phyloP scores from a whole-genome alignment of 2,888 invertebrate genomes.

The Oegoconia quadripuncta region DNA sequence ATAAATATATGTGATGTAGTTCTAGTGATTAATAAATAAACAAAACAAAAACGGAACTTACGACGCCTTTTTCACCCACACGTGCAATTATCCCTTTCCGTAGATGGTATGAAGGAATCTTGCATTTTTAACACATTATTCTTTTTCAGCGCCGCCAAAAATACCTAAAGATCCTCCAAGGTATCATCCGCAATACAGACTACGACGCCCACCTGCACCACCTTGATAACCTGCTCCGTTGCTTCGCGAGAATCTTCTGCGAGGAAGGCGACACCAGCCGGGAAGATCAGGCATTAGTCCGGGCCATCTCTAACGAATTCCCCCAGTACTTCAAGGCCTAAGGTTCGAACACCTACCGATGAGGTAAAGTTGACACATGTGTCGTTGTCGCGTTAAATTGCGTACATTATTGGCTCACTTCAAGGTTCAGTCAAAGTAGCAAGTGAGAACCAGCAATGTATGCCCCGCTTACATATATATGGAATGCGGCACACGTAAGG shows the following conservation, averaged over 20 bases:
- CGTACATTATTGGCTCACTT: not conserved
- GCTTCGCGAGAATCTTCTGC: conserved; percentile 92
- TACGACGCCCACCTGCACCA: conserved; percentile 90
- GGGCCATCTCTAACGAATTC: conserved; percentile 91
- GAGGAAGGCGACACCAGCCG: conserved; percentile 88
- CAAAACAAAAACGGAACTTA: too few relatives aligned
- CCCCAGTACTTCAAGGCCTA: conserved; percentile 86
- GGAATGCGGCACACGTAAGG: too few relatives aligned
- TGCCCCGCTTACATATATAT: too few relatives aligned
- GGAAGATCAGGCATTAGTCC: conserved; percentile 87
- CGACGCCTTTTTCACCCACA: too few relatives aligned
- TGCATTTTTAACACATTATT: too few relatives aligned
- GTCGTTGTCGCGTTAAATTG: not conserved
- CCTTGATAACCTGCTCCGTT: conserved; percentile 88
- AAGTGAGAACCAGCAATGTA: too few relatives aligned
- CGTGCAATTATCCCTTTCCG: too few relatives aligned
- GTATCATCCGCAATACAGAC: conserved; percentile 89
- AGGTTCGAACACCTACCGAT: conserved; percentile 17
- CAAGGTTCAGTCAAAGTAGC: too few relatives aligned
- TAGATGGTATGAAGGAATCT: too few relatives aligned
- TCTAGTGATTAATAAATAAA: too few relatives aligned
- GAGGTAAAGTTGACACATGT: not conserved
- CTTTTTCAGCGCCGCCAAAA: conserved; percentile 82
- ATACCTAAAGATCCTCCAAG: conserved; percentile 88
- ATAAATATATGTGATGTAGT: too few relatives aligned